These are phyloP conservation scores for Intellagama lesueurii DNA, from an alignment of 2,797 vertebrate genomes.

Conservation along the genomic window DNA sequence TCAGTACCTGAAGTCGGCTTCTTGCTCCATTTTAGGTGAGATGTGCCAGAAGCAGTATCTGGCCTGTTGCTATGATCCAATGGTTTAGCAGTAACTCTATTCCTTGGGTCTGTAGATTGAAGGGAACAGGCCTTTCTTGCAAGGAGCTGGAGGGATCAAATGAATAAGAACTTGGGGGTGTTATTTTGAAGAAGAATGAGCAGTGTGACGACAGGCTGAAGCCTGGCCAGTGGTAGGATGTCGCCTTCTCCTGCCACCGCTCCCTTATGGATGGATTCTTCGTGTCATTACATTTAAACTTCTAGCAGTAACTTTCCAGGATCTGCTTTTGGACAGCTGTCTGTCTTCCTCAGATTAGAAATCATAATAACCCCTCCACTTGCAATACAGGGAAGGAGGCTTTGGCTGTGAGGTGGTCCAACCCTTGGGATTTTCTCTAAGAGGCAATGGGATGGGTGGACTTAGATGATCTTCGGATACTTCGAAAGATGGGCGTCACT, in stretches of 20 bases:
- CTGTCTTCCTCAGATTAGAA: too few species aligned
- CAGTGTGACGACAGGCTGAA: too few species aligned
- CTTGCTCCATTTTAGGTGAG: neutral
- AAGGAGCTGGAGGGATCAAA: too few species aligned
- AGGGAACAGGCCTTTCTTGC: neutral
- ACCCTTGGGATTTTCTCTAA: neutral
- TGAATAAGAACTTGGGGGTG: too few species aligned
- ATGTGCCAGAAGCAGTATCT: neutral
- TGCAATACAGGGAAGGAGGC: neutral
- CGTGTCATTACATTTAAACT: neutral
- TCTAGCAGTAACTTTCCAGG: neutral
- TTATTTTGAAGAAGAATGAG: too few species aligned
- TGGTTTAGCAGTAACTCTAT: neutral
- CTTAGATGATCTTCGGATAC: neutral
- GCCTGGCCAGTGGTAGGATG: neutral
- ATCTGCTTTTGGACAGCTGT: too few species aligned
- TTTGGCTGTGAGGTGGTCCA: too few species aligned
- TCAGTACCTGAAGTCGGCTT: too few species aligned
- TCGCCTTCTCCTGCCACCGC: too few species aligned
- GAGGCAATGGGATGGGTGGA: neutral
- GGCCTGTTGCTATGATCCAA: neutral
- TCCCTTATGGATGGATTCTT: too few species aligned
- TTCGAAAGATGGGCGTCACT: neutral
- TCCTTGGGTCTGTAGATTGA: neutral
- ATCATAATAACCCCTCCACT: too few species aligned